Conservation (phyloP, 2,113 vertebrate genomes). For the Ochotona curzoniae region DNA sequence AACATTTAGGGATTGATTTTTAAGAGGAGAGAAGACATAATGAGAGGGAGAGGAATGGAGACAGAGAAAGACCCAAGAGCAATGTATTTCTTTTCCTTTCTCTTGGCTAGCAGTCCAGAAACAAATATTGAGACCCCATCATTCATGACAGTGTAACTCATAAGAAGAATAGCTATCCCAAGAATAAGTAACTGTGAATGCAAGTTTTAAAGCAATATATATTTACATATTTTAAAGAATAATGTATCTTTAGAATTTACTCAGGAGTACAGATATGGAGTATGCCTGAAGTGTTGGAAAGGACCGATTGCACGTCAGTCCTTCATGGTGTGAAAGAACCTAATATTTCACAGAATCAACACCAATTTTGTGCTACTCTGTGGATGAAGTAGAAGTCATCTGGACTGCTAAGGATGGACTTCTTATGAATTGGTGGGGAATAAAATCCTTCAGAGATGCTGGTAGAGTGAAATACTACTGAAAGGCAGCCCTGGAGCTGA, state of each 20-base stretch:
- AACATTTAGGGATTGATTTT: conserved; percentile 68
- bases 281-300: background rate
- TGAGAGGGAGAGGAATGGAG: no score
- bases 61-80: background rate
- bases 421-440: background rate
- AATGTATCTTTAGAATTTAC: background rate
- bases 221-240: no score
- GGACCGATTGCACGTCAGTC: background rate
- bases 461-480: background rate
- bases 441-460: background rate
- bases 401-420: background rate
- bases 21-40: background rate
- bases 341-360: background rate
- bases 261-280: background rate
- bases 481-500: background rate
- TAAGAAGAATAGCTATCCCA: background rate
- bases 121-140: background rate
- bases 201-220: no score
- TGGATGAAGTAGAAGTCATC: background rate
- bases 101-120: background rate
- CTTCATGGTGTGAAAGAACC: background rate
- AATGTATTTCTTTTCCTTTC: background rate
- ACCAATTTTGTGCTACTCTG: background rate
- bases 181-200: background rate
- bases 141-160: background rate